These are phyloP conservation scores for Drosophila subsilvestris DNA, from an alignment of 2,888 invertebrate species.

Conservation along the genomic window DNA sequence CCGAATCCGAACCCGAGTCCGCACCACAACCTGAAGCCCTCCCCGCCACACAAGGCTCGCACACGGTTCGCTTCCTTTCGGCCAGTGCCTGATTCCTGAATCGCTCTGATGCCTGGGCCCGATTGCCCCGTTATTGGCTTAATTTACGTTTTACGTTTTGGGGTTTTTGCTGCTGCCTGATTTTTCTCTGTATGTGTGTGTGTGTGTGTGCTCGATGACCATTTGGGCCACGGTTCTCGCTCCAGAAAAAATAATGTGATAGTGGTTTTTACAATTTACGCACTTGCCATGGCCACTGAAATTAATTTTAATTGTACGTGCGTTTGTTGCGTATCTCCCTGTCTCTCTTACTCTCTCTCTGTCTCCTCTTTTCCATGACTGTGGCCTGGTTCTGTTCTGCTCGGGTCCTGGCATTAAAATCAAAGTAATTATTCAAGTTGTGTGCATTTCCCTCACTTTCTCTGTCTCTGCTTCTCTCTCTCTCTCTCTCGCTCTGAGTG, in stretches of 20 bases:
- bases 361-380: background rate
- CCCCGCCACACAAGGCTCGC: conserved; percentile 16
- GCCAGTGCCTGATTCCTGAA: conserved; percentile 30
- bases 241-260: conserved; percentile 71
- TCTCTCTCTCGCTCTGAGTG: background rate
- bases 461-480: background rate
- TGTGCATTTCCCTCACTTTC: conserved; percentile 21
- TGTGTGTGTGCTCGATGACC: conserved; percentile 30
- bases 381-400: conserved; percentile 16
- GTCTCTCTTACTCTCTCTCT: background rate
- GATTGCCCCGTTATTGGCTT: conserved; percentile 67
- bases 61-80: conserved; percentile 27
- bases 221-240: conserved; percentile 25
- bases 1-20: background rate
- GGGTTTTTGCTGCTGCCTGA: conserved; percentile 52
- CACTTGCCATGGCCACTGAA: conserved; percentile 67
- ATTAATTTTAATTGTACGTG: conserved; percentile 73
- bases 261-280: conserved; percentile 78
- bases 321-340: conserved; percentile 22
- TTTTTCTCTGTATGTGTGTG: conserved; percentile 31
- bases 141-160: conserved; percentile 71
- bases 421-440: conserved; percentile 77
- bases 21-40: conserved; percentile 2
- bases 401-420: conserved; percentile 64
- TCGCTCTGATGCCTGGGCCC: conserved; percentile 28